phyloP scores from a whole-genome alignment of 2,113 vertebrate species.

The Dolichotis patagonum region DNA sequence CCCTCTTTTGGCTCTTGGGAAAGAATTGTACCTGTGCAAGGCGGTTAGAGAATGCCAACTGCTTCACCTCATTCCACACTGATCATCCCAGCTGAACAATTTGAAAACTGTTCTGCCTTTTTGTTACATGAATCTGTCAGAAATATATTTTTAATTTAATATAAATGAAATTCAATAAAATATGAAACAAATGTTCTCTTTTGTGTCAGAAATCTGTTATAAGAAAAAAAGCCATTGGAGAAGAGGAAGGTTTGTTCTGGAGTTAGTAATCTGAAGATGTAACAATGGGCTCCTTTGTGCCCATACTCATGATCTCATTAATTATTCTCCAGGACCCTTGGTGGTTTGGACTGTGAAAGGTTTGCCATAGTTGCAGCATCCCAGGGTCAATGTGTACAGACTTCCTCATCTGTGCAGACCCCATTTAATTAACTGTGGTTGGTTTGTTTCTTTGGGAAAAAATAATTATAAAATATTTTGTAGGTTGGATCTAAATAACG shows the following conservation, averaged over 20 bases:
- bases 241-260: not conserved
- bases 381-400: not conserved
- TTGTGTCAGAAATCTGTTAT: constrained; percentile 45
- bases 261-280: constrained; percentile 46
- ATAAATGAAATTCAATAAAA: constrained; percentile 99
- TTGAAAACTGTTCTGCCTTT: constrained; percentile 98
- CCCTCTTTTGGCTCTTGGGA: constrained; percentile 82
- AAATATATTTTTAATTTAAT: constrained; percentile 99
- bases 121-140: constrained; percentile 99
- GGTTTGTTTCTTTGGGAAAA: constrained; percentile 36
- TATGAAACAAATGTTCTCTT: constrained; percentile 87
- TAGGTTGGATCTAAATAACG: not conserved
- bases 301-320: constrained; percentile 30
- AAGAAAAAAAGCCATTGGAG: not conserved
- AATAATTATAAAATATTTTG: constrained; percentile 5
- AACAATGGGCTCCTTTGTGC: constrained; percentile 25
- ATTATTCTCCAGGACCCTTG: constrained; percentile 26
- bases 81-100: constrained; percentile 91
- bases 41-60: constrained; percentile 85
- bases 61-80: constrained; percentile 85
- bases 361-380: not conserved
- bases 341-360: not conserved
- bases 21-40: constrained; percentile 85
- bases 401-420: not conserved
- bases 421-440: constrained; percentile 40